Evolutionary conservation across 2,113 vertebrate genomes (phyloP), one percentile per base, ranked within the genome.

Genomic region (Sterna hirundo): DNA sequence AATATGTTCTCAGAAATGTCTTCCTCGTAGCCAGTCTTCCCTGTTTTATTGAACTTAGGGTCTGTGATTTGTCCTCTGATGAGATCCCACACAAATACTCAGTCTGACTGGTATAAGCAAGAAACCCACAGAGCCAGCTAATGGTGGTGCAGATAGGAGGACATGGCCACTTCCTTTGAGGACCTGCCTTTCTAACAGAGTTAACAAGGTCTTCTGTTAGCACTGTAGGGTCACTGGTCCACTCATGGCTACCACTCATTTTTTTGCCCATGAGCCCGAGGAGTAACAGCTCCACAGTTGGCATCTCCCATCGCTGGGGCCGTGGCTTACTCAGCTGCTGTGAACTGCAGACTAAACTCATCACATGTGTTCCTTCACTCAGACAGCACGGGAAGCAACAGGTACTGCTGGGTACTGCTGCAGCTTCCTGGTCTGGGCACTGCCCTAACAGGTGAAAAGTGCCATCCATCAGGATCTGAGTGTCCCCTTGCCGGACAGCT

Each of bases 221-320:
- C 16, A 14, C 14, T 0, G 0, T 25, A 77, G 30, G 16, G 14
- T 66, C 42, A 64, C 15, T 76, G 44, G 9, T 34, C 23, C 22
- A 76, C 38, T 68, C 21, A 20, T 22, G 34, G 40, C 44, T 94
- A 5, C 80, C 66, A 54, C 16, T 58, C 32, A 71, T 13, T 61
- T 51, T 4, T 80, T 79, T 91, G 54, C 17, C 17, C 27, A 13
- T 3, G 2, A 74, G 15, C 34, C 40, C 18, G 40, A 44, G 34
- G 26, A 88, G 18, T 26, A 19, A n/a, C n/a, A 44, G 18, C 76
- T 95, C 30, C 36, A 66, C 12, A 36, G 16, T 0, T 27, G 16
- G 19, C 11, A 15, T 81, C 30, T 88, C 54, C 46, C 14, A 38
- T 16, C 1, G 1, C 42, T 0, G 0, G 11, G 1, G 1, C 57